A percentile compares a stretch with the other conserved stretches of the same genome.
These are phyloP conservation scores for Bombylius discolor DNA, from an alignment of 2,888 invertebrate genomes.

Conservation along the genomic window DNA sequence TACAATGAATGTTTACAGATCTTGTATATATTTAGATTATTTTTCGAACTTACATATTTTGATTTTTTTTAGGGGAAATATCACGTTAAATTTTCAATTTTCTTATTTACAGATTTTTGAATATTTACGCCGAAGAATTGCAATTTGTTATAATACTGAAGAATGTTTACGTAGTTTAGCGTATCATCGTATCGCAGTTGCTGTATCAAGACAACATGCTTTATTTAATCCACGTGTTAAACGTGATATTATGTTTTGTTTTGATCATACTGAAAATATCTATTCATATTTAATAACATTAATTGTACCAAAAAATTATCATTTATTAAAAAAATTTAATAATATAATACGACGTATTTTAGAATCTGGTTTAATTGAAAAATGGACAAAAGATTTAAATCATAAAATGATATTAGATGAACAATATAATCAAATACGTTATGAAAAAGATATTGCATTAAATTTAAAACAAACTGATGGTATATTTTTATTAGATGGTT, in stretches of 20 bases:
- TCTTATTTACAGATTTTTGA: constrained; percentile 21
- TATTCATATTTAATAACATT: constrained; percentile 31
- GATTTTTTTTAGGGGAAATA: too few relatives aligned
- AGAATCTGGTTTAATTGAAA: constrained; percentile 33
- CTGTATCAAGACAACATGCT: constrained; percentile 29
- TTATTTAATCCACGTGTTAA: constrained; percentile 29
- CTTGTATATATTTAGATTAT: too few relatives aligned
- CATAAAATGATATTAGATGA: constrained; percentile 23
- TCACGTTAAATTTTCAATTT: too few relatives aligned
- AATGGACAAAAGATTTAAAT: constrained; percentile 31
- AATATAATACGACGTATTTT: constrained; percentile 28
- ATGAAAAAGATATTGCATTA: constrained; percentile 15
- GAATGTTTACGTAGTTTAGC: constrained; percentile 26
- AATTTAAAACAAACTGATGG: constrained; percentile 24
- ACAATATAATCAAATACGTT: neutral
- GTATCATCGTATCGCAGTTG: constrained; percentile 23
- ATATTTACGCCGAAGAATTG: constrained; percentile 28
- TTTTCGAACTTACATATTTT: too few relatives aligned
- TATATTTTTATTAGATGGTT: constrained; percentile 19
- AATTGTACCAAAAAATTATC: constrained; percentile 29
- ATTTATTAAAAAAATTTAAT: constrained; percentile 30
- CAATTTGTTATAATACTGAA: constrained; percentile 29
- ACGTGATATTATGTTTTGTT: constrained; percentile 28
- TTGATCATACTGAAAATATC: constrained; percentile 28
- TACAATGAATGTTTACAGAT: too few relatives aligned